Percentiles rank a stretch among this genome's conserved stretches.
Conservation (phyloP, 2,888 invertebrate genomes). For the Sarcophaga rosellei region DNA sequence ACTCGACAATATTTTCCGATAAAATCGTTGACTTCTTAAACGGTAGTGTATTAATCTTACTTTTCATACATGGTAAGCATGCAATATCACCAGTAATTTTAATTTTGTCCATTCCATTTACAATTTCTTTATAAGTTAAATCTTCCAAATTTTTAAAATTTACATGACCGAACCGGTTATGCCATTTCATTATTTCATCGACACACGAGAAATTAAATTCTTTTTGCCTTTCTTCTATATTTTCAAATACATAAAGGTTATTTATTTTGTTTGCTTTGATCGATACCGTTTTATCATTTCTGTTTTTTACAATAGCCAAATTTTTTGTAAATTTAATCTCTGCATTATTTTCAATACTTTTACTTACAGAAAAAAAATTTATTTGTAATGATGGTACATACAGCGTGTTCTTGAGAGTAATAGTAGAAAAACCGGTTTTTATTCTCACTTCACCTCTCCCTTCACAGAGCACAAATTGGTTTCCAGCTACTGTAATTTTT, state of each 20-base stretch:
- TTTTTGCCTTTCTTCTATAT: conserved; percentile 8
- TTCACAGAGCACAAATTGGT: conserved; percentile 23
- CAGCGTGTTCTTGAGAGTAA: conserved; percentile 8
- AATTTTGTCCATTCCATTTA: conserved; percentile 1
- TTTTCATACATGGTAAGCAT: neutral
- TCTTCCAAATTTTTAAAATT: conserved; percentile 31
- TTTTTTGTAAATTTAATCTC: conserved; percentile 81
- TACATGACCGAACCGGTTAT: conserved; percentile 36
- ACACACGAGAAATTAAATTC: neutral
- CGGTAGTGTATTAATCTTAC: too few species aligned
- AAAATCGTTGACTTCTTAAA: neutral
- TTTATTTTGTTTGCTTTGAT: conserved; percentile 8
- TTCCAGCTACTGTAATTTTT: conserved; percentile 32
- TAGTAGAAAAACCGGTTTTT: neutral
- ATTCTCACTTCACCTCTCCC: conserved; percentile 39
- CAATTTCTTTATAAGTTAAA: conserved; percentile 6
- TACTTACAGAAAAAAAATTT: conserved; percentile 40
- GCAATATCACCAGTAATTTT: neutral
- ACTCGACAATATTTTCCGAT: neutral
- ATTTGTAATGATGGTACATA: conserved; percentile 35
- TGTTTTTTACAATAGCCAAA: conserved; percentile 76
- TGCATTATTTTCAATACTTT: conserved; percentile 4
- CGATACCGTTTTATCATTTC: neutral
- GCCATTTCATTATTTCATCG: conserved; percentile 43
- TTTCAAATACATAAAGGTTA: conserved; percentile 2